These are phyloP conservation scores for Fulica atra DNA, from an alignment of 2,113 vertebrate species.

Conservation along the genomic window DNA sequence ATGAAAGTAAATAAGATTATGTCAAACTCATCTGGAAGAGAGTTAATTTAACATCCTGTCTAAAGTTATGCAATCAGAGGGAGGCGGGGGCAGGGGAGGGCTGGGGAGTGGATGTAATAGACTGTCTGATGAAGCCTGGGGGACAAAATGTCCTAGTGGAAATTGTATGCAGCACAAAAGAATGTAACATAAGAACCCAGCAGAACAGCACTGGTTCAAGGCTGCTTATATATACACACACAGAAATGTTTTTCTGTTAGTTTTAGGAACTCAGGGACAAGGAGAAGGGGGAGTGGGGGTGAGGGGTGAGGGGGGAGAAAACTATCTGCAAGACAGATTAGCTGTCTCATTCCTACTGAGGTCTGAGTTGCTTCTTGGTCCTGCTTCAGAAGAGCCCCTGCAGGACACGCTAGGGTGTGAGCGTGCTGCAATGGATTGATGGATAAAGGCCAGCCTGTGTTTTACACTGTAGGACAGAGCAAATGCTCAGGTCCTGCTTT, in stretches of 20 bases:
- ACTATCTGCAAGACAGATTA: not conserved
- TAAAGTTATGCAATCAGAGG: conserved; percentile 58
- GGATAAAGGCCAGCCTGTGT: not conserved
- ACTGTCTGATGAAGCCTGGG: conserved; percentile 54
- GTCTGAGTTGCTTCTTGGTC: not conserved
- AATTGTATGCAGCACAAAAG: conserved; percentile 67
- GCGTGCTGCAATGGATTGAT: not conserved
- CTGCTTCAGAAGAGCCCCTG: not conserved
- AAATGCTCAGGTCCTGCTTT: not conserved
- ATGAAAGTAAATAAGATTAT: conserved; percentile 24
- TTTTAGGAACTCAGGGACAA: not conserved
- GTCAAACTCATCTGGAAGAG: conserved; percentile 51
- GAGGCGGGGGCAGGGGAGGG: not conserved
- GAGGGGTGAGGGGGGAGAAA: not conserved
- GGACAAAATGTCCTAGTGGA: conserved; percentile 74
- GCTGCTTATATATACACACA: conserved; percentile 13
- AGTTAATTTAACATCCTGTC: conserved; percentile 68
- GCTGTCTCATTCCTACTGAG: not conserved
- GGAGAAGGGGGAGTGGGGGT: rapidly evolving
- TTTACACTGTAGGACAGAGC: not conserved
- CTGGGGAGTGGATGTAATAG: not conserved
- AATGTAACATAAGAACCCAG: conserved; percentile 63
- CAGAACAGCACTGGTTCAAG: conserved; percentile 32
- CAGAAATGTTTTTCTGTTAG: not conserved
- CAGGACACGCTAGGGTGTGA: not conserved